These are phyloP conservation scores for Orchestia grillus DNA, from an alignment of 1,140 invertebrate genomes.

Conservation along the genomic window DNA sequence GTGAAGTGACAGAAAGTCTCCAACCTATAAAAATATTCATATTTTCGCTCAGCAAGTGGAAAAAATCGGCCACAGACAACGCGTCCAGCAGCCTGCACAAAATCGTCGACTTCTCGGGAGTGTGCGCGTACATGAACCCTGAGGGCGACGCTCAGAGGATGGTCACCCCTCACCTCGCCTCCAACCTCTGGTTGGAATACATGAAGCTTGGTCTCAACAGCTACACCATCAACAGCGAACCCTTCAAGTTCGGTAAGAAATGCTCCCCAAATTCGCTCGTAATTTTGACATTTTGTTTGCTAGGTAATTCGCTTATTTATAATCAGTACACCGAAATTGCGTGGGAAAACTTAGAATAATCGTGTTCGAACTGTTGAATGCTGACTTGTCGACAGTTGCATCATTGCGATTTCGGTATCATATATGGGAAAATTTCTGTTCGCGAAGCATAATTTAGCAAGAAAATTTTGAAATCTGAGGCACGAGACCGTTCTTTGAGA, in stretches of 20 bases:
- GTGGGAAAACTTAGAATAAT: background rate
- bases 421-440: background rate
- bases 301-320: too few relatives aligned
- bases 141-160: slow-evolving; percentile 70
- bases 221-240: slow-evolving; percentile 81
- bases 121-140: slow-evolving; percentile 85
- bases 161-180: slow-evolving; percentile 72
- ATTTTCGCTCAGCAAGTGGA: slow-evolving; percentile 79
- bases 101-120: slow-evolving; percentile 81
- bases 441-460: background rate
- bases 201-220: slow-evolving; percentile 79
- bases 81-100: slow-evolving; percentile 81
- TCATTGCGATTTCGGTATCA: background rate
- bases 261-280: background rate
- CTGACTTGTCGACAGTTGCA: background rate
- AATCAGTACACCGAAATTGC: too few relatives aligned
- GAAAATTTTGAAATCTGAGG: too few relatives aligned
- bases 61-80: slow-evolving; percentile 78
- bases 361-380: background rate
- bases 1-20: too few relatives aligned
- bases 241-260: slow-evolving; percentile 82
- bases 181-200: slow-evolving; percentile 79
- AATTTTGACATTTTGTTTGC: background rate
- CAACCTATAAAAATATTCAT: background rate
- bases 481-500: too few relatives aligned